A percentile compares a stretch with the other conserved stretches of the same genome.
These are phyloP conservation scores for Leucozona laternaria DNA, from an alignment of 2,888 invertebrate genomes.

Conservation along the genomic window DNA sequence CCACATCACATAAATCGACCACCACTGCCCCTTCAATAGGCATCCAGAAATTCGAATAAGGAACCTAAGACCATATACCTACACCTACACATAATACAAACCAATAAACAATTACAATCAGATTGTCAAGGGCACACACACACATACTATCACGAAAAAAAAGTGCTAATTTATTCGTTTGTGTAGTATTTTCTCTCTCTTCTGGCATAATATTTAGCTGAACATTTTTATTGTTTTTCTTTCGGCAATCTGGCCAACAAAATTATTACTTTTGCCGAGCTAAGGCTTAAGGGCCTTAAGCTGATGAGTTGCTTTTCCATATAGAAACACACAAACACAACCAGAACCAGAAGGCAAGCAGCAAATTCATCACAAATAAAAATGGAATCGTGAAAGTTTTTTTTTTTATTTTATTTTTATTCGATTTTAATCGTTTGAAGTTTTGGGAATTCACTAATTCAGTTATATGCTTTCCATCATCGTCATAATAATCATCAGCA, in stretches of 20 bases:
- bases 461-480: background rate
- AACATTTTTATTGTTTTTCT: conserved; percentile 58
- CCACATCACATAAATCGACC: background rate
- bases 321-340: background rate
- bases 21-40: background rate
- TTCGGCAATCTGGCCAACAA: conserved; percentile 52
- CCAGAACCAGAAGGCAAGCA: background rate
- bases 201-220: background rate
- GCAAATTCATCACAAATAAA: conserved; percentile 10
- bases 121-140: conserved; percentile 8
- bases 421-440: conserved; percentile 8
- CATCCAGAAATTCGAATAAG: background rate
- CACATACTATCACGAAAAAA: background rate
- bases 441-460: background rate
- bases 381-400: background rate
- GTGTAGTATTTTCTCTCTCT: background rate
- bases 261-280: conserved; percentile 55
- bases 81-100: background rate
- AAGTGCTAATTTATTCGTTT: conserved; percentile 27
- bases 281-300: background rate
- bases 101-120: conserved; percentile 12
- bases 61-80: no score
- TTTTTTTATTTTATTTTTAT: conserved; percentile 19
- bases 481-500: background rate
- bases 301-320: background rate